Base-by-base conservation (phyloP, 2,113 vertebrate genomes). In the Cyanocitta stelleri region DNA sequence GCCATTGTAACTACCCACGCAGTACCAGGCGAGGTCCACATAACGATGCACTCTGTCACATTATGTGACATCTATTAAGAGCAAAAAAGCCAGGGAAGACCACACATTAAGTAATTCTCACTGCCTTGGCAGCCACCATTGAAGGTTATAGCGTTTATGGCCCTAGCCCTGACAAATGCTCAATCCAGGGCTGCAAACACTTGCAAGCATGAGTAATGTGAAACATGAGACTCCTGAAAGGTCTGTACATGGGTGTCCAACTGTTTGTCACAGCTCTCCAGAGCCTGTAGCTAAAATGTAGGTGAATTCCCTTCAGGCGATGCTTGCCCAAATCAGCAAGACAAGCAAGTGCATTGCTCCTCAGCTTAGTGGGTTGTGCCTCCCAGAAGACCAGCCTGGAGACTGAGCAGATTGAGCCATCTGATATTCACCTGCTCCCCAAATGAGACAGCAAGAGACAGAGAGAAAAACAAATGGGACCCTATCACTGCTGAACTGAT, bases 371-470 rank as follows among this genome's bases (percentile, higher is more conserved):
- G 26, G 29, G 17, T 44, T 80, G 48, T 14, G 33, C 24, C 41
- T 96, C 91, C 78, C 88, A 55, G 64, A 92, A 92, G 87, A 93
- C 66, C 41, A 89, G 94, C 16, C 86, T 1, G 2, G 59, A 90
- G 89, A 94, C 10, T 56, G 27, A 93, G 91, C 93, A 94, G 87
- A 97, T 87, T 95, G 87, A 91, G 90, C 90, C 94, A 93, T 85
- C 91, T 97, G 94, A 95, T 92, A 96, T 59, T 97, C 96, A 97
- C 95, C 96, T 97, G 97, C 94, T 96, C 33, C 71, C 63, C 68
- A 90, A 90, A 90, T 13, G 33, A 95, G 89, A 92, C 37, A 93
- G 81, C 59, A 67, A 94, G 94, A 75, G 85, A 79, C 84, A 86
- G 75, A 72, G 61, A 55, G 75, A 89, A 94, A 93, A 96, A 93